Base-by-base conservation (phyloP, 2,113 vertebrate species). In the Benitochromis conjunctus region DNA sequence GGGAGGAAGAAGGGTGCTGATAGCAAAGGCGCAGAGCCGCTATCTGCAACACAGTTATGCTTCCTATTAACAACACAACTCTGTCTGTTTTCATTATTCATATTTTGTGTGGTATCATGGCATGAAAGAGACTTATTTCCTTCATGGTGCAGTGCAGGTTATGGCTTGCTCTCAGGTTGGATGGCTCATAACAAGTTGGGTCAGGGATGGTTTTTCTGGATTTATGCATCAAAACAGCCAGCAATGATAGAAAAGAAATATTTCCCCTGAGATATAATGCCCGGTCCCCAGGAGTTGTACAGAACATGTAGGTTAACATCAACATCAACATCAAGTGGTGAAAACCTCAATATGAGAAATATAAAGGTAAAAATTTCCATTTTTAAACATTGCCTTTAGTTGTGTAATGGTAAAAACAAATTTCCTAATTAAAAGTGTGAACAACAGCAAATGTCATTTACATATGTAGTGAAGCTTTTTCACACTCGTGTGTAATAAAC, bases 391-490 rank as follows among this genome's bases (percentile, higher is more conserved):
- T 91, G n/a, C 41, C 76, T 91, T 46, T 86, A 88, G 88, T 89
- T 81, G 38, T 71, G 43, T 56, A 84, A 79, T 86, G 77, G 62
- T 76, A 86, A 85, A 66, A 80, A 82, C 51, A 84, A 78, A 84
- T 86, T 62, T 83, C 60, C 90, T 94, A 91, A 95, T 96, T 95
- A 94, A 91, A 95, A 93, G 95, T 96, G 95, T 93, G 94, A 96
- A 95, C 89, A 88, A 87, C 92, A 88, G 80, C 69, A 82, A 82
- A 64, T 51, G 24, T 83, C 69, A 90, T 95, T 94, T 89, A 89
- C 89, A 86, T 94, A 87, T 84, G 46, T 86, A 84, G 84, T 88
- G 86, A 92, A 86, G 81, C 71, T 86, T 88, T 92, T 93, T 90
- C 93, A 94, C 90, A 88, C 91, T 83, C 81, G 19, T 91, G 62